Evolutionary conservation across 2,797 vertebrate genomes (phyloP).

Genomic region (Microchirus variegatus): DNA sequence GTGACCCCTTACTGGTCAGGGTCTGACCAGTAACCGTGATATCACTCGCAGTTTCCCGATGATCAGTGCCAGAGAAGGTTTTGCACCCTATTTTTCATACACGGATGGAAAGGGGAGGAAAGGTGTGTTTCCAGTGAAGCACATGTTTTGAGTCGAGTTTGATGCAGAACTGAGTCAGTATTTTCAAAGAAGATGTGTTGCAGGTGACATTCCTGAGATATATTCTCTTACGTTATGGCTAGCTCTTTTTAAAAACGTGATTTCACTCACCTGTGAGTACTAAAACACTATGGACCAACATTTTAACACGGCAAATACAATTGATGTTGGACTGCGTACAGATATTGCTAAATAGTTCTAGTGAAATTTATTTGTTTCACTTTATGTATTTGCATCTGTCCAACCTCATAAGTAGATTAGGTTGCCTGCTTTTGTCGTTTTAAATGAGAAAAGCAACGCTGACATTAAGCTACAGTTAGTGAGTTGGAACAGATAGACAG

Average conservation of each 20-base stretch:
- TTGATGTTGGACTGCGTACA: background rate
- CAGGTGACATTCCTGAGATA: slow-evolving; percentile 16
- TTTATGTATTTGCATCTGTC: slow-evolving; percentile 31
- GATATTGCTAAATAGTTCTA: slow-evolving; percentile 13
- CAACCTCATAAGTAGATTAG: slow-evolving; percentile 28
- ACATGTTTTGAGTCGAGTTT: background rate
- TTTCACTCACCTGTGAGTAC: slow-evolving; percentile 21
- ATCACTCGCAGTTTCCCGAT: slow-evolving; percentile 27
- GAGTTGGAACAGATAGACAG: slow-evolving; percentile 62
- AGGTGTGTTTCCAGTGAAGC: background rate
- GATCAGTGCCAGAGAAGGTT: slow-evolving; percentile 13
- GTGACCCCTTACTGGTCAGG: slow-evolving; percentile 28
- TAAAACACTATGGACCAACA: slow-evolving; percentile 13
- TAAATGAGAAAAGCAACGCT: slow-evolving; percentile 31
- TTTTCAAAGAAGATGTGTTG: slow-evolving; percentile 22
- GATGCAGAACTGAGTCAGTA: slow-evolving; percentile 14
- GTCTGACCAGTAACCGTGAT: slow-evolving; percentile 29
- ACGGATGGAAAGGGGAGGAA: slow-evolving; percentile 8
- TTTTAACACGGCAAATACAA: slow-evolving; percentile 30
- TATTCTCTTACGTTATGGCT: slow-evolving; percentile 10
- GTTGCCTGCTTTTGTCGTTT: slow-evolving; percentile 48
- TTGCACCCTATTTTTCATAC: slow-evolving; percentile 27
- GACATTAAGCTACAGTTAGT: slow-evolving; percentile 52
- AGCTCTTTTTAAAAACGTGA: background rate
- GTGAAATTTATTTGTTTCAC: slow-evolving; percentile 25